Percentiles rank a stretch among this genome's conserved stretches.
Conservation (phyloP, 2,113 vertebrate species). For the Tupaia chinensis region DNA sequence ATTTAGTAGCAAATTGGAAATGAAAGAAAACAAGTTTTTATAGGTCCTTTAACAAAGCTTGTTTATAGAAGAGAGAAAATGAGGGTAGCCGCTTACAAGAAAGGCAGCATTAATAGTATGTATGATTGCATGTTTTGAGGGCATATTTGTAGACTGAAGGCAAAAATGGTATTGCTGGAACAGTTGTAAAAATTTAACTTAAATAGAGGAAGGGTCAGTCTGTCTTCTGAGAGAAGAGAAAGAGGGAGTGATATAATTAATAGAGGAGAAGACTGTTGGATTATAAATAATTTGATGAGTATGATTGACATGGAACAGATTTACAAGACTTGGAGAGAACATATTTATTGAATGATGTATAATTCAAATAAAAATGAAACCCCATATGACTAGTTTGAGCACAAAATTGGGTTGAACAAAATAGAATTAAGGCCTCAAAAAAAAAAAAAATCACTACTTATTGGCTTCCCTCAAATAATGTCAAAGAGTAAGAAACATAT, state of each 20-base stretch:
- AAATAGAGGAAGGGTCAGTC: slow-evolving; percentile 13
- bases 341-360: background rate
- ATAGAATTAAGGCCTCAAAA: background rate
- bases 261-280: background rate
- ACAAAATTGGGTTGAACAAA: background rate
- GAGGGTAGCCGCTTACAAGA: background rate
- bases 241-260: background rate
- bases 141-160: background rate
- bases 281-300: slow-evolving; percentile 34
- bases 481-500: background rate
- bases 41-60: background rate
- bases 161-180: background rate
- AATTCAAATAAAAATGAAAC: slow-evolving; percentile 48
- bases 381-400: background rate
- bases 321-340: background rate
- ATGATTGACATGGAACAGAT: background rate
- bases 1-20: background rate
- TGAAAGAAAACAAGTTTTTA: background rate
- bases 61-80: background rate
- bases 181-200: slow-evolving; percentile 48
- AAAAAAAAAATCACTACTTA: background rate
- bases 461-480: slow-evolving; percentile 11
- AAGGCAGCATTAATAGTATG: background rate
- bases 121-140: background rate
- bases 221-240: slow-evolving; percentile 14